Evolutionary conservation across 2,113 vertebrate species (phyloP).

Genomic region (Lates calcarifer): DNA sequence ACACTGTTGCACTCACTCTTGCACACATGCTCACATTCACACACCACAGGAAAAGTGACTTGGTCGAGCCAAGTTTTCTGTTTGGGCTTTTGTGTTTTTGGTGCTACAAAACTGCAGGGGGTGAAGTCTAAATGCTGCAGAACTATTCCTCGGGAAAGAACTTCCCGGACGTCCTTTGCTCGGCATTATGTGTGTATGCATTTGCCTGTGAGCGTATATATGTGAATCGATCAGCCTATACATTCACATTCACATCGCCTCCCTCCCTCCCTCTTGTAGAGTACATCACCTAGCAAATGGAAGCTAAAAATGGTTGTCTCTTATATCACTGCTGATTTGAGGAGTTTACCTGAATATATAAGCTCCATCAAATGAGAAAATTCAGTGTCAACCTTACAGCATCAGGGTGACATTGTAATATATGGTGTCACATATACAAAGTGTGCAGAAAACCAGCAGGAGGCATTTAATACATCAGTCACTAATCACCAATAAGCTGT

Average conservation of each 20-base stretch:
- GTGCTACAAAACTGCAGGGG: constrained; percentile 11
- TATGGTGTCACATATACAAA: constrained; percentile 59
- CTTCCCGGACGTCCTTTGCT: constrained; percentile 30
- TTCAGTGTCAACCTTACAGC: constrained; percentile 39
- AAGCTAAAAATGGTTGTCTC: constrained; percentile 28
- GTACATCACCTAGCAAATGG: not conserved
- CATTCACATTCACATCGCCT: not conserved
- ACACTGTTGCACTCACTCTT: not conserved
- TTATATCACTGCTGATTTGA: constrained; percentile 28
- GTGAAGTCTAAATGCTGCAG: constrained; percentile 46
- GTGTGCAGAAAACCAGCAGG: constrained; percentile 46
- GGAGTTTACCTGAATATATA: constrained; percentile 1
- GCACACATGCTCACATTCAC: not conserved
- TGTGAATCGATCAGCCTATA: constrained; percentile 11
- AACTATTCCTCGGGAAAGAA: constrained; percentile 40
- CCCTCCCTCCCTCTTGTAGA: not conserved
- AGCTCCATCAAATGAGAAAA: constrained; percentile 10
- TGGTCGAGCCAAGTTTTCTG: constrained; percentile 41
- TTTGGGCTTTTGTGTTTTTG: constrained; percentile 28
- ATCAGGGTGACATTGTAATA: constrained; percentile 37
- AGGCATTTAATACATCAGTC: constrained; percentile 62
- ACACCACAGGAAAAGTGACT: constrained; percentile 42
- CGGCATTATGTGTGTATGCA: constrained; percentile 20
- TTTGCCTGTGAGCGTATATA: not conserved
- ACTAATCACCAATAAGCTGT: constrained; percentile 77